phyloP scores from a whole-genome alignment of 2,888 invertebrate genomes.

The Sepiola atlantica region DNA sequence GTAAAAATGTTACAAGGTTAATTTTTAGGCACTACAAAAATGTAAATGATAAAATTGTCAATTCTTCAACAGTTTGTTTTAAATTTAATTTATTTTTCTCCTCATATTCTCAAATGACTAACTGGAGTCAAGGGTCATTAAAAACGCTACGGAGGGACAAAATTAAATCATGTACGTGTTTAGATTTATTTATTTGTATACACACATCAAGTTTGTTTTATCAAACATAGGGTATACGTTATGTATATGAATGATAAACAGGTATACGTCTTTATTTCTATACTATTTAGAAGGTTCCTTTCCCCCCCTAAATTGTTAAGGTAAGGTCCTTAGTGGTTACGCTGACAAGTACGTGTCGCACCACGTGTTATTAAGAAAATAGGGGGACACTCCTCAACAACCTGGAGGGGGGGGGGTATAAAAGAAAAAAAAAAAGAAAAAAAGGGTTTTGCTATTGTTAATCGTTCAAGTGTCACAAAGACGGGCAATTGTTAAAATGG shows the following conservation, averaged over 20 bases:
- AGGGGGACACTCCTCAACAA: background rate
- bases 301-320: background rate
- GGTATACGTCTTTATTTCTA: background rate
- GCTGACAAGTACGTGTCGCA: background rate
- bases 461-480: constrained; percentile 16
- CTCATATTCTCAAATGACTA: too few species aligned
- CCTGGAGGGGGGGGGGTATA: background rate
- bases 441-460: background rate
- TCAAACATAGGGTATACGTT: background rate
- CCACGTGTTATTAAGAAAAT: background rate
- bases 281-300: background rate
- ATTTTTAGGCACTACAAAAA: constrained; percentile 4
- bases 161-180: background rate
- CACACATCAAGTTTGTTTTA: background rate
- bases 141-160: background rate
- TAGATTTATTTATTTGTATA: background rate
- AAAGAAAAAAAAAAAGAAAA: background rate
- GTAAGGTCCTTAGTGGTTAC: background rate
- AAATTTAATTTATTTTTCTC: too few species aligned
- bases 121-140: too few species aligned
- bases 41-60: background rate
- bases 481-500: background rate
- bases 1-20: background rate
- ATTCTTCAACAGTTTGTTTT: background rate
- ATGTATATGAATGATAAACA: background rate